Conservation (phyloP, 1,140 invertebrate species). For the Drosophila suzukii region DNA sequence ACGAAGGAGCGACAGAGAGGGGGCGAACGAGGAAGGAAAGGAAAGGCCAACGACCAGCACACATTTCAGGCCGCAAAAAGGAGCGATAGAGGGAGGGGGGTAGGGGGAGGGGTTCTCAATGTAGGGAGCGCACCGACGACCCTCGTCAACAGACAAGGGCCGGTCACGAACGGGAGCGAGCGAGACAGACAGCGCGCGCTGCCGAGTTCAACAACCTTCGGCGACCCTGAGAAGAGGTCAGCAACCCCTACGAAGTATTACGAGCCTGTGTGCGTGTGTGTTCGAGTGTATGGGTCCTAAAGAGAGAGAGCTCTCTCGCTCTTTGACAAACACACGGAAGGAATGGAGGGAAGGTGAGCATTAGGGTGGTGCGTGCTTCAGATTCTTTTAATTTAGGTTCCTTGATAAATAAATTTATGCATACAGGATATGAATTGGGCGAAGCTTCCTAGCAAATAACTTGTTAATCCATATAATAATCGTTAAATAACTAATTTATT, state of each 20-base stretch:
- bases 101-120: not conserved
- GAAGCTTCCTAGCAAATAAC: too few relatives aligned
- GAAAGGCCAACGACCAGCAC: constrained; percentile 80
- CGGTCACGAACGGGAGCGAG: constrained; percentile 8
- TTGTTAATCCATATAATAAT: too few relatives aligned
- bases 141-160: constrained; percentile 46
- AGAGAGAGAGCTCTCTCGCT: constrained; percentile 27
- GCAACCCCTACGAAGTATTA: constrained; percentile 72
- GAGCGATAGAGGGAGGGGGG: constrained; percentile 1
- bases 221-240: constrained; percentile 84
- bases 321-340: constrained; percentile 45
- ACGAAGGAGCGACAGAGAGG: constrained; percentile 19
- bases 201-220: constrained; percentile 79
- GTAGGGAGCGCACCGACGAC: constrained; percentile 20
- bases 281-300: constrained; percentile 34
- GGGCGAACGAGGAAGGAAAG: not conserved
- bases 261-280: constrained; percentile 3
- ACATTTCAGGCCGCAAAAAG: constrained; percentile 63
- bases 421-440: too few relatives aligned
- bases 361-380: constrained; percentile 23
- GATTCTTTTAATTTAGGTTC: not conserved
- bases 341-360: constrained; percentile 48
- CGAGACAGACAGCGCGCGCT: constrained; percentile 22
- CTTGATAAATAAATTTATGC: too few relatives aligned
- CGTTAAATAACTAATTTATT: too few relatives aligned